Evolutionary conservation across 2,113 vertebrate genomes (phyloP).

Genomic region (Bostrychus sinensis): DNA sequence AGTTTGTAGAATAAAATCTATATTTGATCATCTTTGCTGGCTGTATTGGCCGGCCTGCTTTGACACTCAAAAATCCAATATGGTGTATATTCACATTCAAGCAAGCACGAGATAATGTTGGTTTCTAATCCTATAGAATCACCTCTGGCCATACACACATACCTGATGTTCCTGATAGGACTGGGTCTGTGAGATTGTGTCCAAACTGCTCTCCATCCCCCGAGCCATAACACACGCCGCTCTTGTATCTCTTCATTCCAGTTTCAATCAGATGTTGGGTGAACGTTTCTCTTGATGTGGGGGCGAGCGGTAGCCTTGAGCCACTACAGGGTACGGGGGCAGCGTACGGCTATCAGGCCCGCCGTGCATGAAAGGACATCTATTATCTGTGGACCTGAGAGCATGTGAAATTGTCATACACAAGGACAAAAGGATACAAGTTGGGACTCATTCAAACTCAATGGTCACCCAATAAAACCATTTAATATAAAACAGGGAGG

Average conservation of each 20-base stretch:
- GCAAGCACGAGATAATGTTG: slow-evolving; percentile 57
- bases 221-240: slow-evolving; percentile 61
- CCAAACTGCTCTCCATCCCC: slow-evolving; percentile 54
- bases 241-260: slow-evolving; percentile 72
- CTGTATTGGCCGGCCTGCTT: slow-evolving; percentile 21
- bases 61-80: slow-evolving; percentile 45
- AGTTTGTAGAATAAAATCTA: no score
- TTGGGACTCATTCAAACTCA: slow-evolving; percentile 18
- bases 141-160: slow-evolving; percentile 65
- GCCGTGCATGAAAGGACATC: slow-evolving; percentile 61
- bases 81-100: slow-evolving; percentile 60
- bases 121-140: slow-evolving; percentile 65
- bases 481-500: not conserved
- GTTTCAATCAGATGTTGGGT: slow-evolving; percentile 68
- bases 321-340: slow-evolving; percentile 52
- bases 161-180: slow-evolving; percentile 71
- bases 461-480: slow-evolving; percentile 1
- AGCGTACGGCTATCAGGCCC: slow-evolving; percentile 46
- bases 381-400: slow-evolving; percentile 60
- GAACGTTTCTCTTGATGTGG: slow-evolving; percentile 55
- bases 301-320: slow-evolving; percentile 59
- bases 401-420: slow-evolving; percentile 32
- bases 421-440: slow-evolving; percentile 44
- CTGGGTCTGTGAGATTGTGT: slow-evolving; percentile 62
- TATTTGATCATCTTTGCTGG: slow-evolving; percentile 19